Base-by-base conservation (phyloP, 2,113 vertebrate genomes). In the Ameiurus melas region DNA sequence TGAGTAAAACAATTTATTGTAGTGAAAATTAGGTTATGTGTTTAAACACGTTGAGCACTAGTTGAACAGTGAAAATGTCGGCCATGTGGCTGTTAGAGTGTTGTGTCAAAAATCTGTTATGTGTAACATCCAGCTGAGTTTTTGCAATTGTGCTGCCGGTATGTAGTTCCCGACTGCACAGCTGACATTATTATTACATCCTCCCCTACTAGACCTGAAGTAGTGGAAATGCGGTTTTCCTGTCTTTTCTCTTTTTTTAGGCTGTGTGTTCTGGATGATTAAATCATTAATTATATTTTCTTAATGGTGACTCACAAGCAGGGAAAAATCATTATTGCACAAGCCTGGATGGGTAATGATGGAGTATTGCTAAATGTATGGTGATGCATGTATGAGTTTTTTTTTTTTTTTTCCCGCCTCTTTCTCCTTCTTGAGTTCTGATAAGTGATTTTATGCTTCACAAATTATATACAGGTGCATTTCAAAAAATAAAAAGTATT, bases 391-490 rank as follows among this genome's bases (percentile, higher is more conserved):
- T 22, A 27, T 64, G 27, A 3, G 36, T 36, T 7, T 0, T 10
- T 51, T 51, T 51, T 1, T 47, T 47, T 47, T 47, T 47, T n/a
- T n/a, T n/a, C n/a, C n/a, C n/a, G n/a, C n/a, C n/a, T n/a, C n/a
- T n/a, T n/a, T n/a, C n/a, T 47, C 43, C 43, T 47, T 47, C 43
- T 47, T 53, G 10, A 13, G 51, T 53, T 53, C 12, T 53, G 51
- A 13, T 53, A 53, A 73, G 33, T 39, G 71, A 43, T 43, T 75
- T 22, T 43, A 43, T 75, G 71, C 17, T 36, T 85, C 36, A 47
- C 25, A 78, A 78, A 22, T 64, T 73, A 86, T 78, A 62, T 86
- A 13, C 78, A 78, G n/a, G 39, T 43, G 39, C 39, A 43, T 43
- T 43, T 43, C 39, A 5, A 43, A 43, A 43, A 43, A 43, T 43